These are phyloP conservation scores for Eustalomyia histrio DNA, from an alignment of 2,888 invertebrate species.

Conservation along the genomic window DNA sequence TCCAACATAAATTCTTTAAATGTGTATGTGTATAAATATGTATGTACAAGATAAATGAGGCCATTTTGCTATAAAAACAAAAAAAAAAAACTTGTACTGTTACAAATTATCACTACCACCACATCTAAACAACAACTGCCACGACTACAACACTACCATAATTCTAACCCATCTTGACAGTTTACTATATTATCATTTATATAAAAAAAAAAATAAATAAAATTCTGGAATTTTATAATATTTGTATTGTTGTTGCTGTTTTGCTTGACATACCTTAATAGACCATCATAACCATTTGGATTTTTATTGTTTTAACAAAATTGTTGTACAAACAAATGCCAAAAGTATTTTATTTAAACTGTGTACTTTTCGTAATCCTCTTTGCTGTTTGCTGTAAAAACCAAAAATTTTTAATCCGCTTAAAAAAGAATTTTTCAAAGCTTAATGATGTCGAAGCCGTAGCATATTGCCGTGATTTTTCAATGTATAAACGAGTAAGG, in stretches of 20 bases:
- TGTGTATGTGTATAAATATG: constrained; percentile 32
- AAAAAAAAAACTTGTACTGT: constrained; percentile 42
- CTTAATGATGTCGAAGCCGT: constrained; percentile 27
- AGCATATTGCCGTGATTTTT: constrained; percentile 1
- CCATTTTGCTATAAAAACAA: constrained; percentile 44
- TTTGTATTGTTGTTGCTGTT: too few species aligned
- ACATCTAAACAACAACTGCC: constrained; percentile 12
- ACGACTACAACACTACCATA: too few species aligned
- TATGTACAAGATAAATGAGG: constrained; percentile 56
- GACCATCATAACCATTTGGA: background rate
- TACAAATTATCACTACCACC: constrained; percentile 50
- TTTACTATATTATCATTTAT: too few species aligned
- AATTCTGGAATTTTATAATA: too few species aligned
- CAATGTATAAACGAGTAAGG: background rate
- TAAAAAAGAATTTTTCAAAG: constrained; percentile 4
- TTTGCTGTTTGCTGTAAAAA: constrained; percentile 8
- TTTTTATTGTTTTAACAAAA: constrained; percentile 1
- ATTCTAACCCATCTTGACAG: too few species aligned
- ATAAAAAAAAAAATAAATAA: too few species aligned
- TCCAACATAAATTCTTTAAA: background rate
- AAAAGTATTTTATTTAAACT: constrained; percentile 7
- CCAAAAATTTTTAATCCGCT: constrained; percentile 27
- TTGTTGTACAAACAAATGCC: constrained; percentile 2
- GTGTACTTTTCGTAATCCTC: background rate
- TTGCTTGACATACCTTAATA: too few species aligned